Evolutionary conservation across 2,797 vertebrate species (phyloP).

Genomic region (Hylomyscus alleni): DNA sequence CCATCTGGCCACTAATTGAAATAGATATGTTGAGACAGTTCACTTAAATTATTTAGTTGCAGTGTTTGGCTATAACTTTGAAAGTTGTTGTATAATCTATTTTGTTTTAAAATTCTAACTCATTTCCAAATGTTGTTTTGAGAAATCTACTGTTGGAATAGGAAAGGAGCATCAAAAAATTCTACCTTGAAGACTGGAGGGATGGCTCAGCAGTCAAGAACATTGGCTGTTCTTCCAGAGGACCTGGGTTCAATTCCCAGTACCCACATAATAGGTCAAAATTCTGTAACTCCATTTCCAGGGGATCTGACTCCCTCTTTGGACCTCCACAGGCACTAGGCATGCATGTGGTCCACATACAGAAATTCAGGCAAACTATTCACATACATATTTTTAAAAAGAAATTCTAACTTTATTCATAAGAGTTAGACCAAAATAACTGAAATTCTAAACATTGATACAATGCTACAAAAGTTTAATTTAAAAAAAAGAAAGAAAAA

Average conservation of each 20-base stretch:
- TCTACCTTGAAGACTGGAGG: background rate
- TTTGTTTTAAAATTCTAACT: constrained; percentile 36
- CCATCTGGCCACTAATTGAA: constrained; percentile 21
- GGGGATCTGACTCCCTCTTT: background rate
- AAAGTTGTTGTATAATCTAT: constrained; percentile 39
- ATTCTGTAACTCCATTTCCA: background rate
- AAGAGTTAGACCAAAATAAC: background rate
- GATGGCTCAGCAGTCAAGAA: background rate
- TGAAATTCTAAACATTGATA: constrained; percentile 45
- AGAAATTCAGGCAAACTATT: background rate
- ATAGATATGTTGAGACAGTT: constrained; percentile 43
- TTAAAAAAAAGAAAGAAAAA: background rate
- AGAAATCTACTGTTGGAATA: background rate
- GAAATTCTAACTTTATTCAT: constrained; percentile 41
- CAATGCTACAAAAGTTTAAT: constrained; percentile 9
- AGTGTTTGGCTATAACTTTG: constrained; percentile 38
- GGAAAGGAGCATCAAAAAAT: background rate
- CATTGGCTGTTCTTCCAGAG: background rate
- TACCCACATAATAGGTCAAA: background rate
- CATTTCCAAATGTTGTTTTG: constrained; percentile 42
- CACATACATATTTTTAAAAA: background rate
- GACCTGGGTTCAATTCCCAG: background rate
- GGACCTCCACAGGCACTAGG: background rate
- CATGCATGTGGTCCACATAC: background rate
- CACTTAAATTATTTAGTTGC: constrained; percentile 12